These are phyloP conservation scores for Steinernema scapterisci DNA, from an alignment of 2,888 invertebrate species.

Conservation along the genomic window DNA sequence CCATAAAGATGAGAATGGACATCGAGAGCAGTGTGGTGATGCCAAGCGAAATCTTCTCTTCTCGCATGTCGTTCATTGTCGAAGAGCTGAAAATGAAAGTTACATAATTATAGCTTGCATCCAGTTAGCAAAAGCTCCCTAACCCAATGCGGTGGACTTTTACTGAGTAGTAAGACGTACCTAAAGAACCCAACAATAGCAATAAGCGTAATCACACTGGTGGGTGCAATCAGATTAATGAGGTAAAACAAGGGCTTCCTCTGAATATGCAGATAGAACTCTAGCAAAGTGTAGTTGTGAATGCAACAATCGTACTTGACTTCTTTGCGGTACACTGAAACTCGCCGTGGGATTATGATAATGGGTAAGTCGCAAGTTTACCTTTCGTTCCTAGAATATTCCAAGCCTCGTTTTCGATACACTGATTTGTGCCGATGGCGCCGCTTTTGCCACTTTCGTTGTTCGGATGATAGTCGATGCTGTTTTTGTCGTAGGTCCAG, in stretches of 20 bases:
- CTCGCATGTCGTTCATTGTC: slow-evolving; percentile 56
- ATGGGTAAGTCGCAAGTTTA: slow-evolving; percentile 9
- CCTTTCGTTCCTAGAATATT: slow-evolving; percentile 52
- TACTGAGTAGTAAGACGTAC: no score
- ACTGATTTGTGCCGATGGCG: slow-evolving; percentile 55
- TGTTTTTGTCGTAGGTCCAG: slow-evolving; percentile 55
- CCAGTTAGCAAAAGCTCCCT: no score
- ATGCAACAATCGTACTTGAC: slow-evolving; percentile 59
- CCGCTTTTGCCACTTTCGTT: no score
- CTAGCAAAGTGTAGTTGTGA: slow-evolving; percentile 58
- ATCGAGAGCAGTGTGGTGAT: slow-evolving; percentile 66
- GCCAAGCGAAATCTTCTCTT: slow-evolving; percentile 63
- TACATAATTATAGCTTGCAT: no score
- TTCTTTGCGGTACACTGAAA: slow-evolving; percentile 48
- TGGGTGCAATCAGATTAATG: slow-evolving; percentile 58
- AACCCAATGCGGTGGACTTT: no score
- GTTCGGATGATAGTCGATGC: slow-evolving; percentile 56
- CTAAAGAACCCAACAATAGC: slow-evolving; percentile 69
- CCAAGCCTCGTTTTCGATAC: slow-evolving; percentile 64
- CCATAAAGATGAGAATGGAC: slow-evolving; percentile 69
- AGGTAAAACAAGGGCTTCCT: slow-evolving; percentile 60
- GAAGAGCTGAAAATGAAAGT: no score
- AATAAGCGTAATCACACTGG: slow-evolving; percentile 68
- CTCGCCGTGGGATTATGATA: no score
- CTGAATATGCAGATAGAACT: slow-evolving; percentile 47